Conservation (phyloP, 2,113 vertebrate genomes). For the Gymnobelideus leadbeateri region DNA sequence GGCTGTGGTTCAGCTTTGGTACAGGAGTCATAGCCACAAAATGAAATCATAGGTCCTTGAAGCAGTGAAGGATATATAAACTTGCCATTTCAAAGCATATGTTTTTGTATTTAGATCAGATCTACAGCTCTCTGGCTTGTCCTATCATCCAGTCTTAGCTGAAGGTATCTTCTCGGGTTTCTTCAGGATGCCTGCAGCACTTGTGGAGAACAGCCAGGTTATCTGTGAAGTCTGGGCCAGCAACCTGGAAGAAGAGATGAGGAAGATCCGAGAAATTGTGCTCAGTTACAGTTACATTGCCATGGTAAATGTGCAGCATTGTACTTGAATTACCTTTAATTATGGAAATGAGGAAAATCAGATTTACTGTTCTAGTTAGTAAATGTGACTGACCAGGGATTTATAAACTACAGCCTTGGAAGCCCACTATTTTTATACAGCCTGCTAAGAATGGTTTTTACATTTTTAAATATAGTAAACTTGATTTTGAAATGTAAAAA, state of each 20-base stretch:
- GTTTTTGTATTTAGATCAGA: slow-evolving; percentile 63
- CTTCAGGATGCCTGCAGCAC: slow-evolving; percentile 96
- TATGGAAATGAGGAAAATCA: background rate
- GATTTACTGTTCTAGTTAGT: slow-evolving; percentile 1
- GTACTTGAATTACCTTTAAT: background rate
- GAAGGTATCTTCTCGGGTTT: slow-evolving; percentile 56
- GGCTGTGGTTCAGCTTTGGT: background rate
- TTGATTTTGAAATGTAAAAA: background rate
- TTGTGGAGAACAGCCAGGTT: slow-evolving; percentile 97
- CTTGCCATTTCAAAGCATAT: slow-evolving; percentile 37
- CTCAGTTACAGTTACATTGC: slow-evolving; percentile 98
- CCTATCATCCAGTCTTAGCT: slow-evolving; percentile 36
- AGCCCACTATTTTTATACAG: background rate
- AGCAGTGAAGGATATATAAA: background rate
- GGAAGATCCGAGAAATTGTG: slow-evolving; percentile 96
- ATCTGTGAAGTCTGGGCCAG: slow-evolving; percentile 99
- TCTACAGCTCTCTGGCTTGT: background rate
- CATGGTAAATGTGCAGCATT: slow-evolving; percentile 87
- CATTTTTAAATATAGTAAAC: background rate
- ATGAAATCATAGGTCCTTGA: background rate
- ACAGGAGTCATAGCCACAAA: background rate
- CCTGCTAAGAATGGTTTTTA: background rate
- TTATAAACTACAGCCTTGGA: background rate
- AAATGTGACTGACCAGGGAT: background rate
- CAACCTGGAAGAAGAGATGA: slow-evolving; percentile 99